Evolutionary conservation across 53 echinoderm and acorn worm genomes (phyloP).

Genomic region (Temnopleurus reevesii): DNA sequence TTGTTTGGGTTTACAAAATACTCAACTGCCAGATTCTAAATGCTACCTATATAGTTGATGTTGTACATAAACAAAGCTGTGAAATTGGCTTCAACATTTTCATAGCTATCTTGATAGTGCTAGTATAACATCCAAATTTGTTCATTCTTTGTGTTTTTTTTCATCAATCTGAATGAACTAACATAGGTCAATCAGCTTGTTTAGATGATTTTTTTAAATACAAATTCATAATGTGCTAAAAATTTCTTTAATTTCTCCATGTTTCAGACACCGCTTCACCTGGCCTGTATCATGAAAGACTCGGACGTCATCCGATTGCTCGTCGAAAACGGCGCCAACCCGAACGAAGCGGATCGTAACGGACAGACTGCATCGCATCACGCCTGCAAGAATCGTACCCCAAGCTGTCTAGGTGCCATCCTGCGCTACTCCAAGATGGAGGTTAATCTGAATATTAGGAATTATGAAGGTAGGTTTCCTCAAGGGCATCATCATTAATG

Average conservation of each 20-base stretch:
- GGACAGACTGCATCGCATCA: constrained; percentile 93
- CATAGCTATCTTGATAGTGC: too few species aligned
- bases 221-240: too few species aligned
- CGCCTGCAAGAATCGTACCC: constrained; percentile 70
- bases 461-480: constrained; percentile 78
- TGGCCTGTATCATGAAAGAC: constrained; percentile 89
- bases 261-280: constrained; percentile 85
- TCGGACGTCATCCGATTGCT: constrained; percentile 70
- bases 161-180: too few species aligned
- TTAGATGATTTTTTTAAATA: too few species aligned
- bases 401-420: constrained; percentile 73
- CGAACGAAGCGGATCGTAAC: constrained; percentile 90
- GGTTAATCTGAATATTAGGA: constrained; percentile 73
- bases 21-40: too few species aligned
- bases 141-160: too few species aligned
- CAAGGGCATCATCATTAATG: neutral
- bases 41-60: too few species aligned
- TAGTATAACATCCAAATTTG: too few species aligned
- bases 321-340: constrained; percentile 77
- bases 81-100: too few species aligned
- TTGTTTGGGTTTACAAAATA: too few species aligned
- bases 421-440: constrained; percentile 61
- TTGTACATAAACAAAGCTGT: too few species aligned
- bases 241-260: neutral
- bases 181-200: too few species aligned